phyloP scores from a whole-genome alignment of 1,140 invertebrate genomes.

The Trissolcus basalis region DNA sequence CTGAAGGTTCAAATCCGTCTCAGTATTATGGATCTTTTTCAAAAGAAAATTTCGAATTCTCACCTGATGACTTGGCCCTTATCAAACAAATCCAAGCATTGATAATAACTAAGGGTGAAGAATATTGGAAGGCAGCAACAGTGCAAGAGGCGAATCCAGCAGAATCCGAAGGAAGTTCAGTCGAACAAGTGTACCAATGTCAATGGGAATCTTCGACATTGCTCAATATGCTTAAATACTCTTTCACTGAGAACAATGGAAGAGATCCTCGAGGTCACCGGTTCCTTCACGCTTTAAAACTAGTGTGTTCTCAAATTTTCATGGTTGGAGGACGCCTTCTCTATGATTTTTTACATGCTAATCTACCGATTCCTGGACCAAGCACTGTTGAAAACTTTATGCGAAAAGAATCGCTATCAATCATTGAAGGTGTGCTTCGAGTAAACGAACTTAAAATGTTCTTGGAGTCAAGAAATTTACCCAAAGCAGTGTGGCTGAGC shows the following conservation, averaged over 20 bases:
- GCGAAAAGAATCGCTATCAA: constrained; percentile 5
- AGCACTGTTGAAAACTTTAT: constrained; percentile 10
- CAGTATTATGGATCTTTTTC: too few relatives aligned
- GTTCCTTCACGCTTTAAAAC: constrained; percentile 10
- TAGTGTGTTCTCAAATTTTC: constrained; percentile 12
- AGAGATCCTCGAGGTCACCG: constrained; percentile 5
- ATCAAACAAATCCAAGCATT: too few relatives aligned
- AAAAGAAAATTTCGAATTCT: too few relatives aligned
- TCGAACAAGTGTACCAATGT: too few relatives aligned
- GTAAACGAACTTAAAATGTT: constrained; percentile 29
- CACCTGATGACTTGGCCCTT: too few relatives aligned
- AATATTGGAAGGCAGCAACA: too few relatives aligned
- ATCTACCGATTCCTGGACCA: constrained; percentile 1
- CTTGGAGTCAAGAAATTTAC: constrained; percentile 33
- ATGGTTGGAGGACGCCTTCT: constrained; percentile 15
- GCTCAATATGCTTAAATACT: constrained; percentile 15
- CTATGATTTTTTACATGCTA: too few relatives aligned
- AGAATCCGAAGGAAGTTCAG: too few relatives aligned
- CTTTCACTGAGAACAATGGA: constrained; percentile 7
- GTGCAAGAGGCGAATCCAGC: too few relatives aligned
- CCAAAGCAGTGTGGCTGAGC: constrained; percentile 33
- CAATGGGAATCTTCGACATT: constrained; percentile 27
- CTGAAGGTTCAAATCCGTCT: too few relatives aligned
- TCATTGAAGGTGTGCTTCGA: constrained; percentile 21
- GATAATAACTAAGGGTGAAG: too few relatives aligned